These are phyloP conservation scores for Oryctolagus cuniculus DNA, from an alignment of 2,113 vertebrate species.

Conservation along the genomic window mOryCun1.1 NC_091441.1:20131501-20132000, in stretches of 20 bases:
- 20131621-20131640: neutral
- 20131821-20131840: neutral
- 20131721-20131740: neutral
- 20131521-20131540: too few relatives aligned
- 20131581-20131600: too few relatives aligned
- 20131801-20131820: neutral
- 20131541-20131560: too few relatives aligned
- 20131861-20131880: neutral
- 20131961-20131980: too few relatives aligned
- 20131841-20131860: fast-evolving
- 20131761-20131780: neutral
- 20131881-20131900: neutral
- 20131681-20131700: neutral
- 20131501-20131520: too few relatives aligned
- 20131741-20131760: neutral
- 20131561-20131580: neutral
- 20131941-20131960: too few relatives aligned
- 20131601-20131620: neutral
- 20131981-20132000: too few relatives aligned
- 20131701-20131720: neutral
- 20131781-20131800: neutral
- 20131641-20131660: neutral
- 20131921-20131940: too few relatives aligned
- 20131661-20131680: neutral
- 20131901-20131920: too few relatives aligned